phyloP scores from a whole-genome alignment of 2,113 vertebrate genomes.

The Rhynchomys soricoides region DNA sequence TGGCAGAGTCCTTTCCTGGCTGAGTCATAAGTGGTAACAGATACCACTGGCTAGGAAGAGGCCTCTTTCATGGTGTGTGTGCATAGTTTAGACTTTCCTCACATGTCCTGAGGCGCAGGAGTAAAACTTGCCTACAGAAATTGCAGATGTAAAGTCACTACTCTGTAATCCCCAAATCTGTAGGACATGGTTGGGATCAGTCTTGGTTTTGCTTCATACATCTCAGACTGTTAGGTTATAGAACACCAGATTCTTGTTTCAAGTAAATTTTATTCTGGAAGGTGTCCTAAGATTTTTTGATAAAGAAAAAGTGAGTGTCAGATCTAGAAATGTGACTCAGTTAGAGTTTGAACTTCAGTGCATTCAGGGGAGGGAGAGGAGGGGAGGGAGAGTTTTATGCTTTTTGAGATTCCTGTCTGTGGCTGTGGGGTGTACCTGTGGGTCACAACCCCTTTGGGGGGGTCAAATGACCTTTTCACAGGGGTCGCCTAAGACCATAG shows the following conservation, averaged over 20 bases:
- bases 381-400: background rate
- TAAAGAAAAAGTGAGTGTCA: background rate
- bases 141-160: background rate
- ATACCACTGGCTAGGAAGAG: background rate
- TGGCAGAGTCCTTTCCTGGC: background rate
- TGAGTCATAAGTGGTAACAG: background rate
- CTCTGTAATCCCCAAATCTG: background rate
- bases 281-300: background rate
- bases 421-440: background rate
- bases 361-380: background rate
- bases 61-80: background rate
- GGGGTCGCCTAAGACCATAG: background rate
- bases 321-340: too few relatives aligned
- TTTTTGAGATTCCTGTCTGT: background rate
- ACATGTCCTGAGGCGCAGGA: background rate
- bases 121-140: background rate
- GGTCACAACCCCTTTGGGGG: background rate
- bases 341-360: background rate
- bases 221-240: background rate
- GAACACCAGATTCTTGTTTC: background rate
- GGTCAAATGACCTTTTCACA: background rate
- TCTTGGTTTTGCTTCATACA: background rate
- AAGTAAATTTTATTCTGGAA: constrained; percentile 40
- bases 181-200: background rate
- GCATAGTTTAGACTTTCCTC: too few relatives aligned